Conservation (phyloP, 2,888 invertebrate genomes). For the Hirtodrosophila confusa region DNA sequence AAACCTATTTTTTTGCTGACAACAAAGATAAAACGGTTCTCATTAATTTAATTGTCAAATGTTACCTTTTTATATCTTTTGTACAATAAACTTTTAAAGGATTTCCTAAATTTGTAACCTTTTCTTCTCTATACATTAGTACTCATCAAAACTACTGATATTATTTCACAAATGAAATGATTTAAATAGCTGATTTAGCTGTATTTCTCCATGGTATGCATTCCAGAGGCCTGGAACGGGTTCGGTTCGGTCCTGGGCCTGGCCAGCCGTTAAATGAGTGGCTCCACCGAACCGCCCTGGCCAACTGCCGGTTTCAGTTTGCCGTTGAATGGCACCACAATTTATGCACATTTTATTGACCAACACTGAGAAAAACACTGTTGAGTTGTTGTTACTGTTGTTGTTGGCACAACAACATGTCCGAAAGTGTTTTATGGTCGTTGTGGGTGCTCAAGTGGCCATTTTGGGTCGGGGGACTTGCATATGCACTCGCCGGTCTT, state of each 20-base stretch:
- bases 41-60: too few relatives aligned
- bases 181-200: not conserved
- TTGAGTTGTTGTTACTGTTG: constrained; percentile 41
- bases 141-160: too few relatives aligned
- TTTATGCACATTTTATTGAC: constrained; percentile 80
- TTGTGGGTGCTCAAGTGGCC: constrained; percentile 77
- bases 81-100: too few relatives aligned
- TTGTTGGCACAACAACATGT: constrained; percentile 73
- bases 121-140: too few relatives aligned
- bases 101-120: too few relatives aligned
- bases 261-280: constrained; percentile 57
- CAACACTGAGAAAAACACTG: constrained; percentile 60
- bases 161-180: too few relatives aligned
- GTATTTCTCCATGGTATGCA: constrained; percentile 34
- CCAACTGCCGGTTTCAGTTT: constrained; percentile 37
- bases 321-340: constrained; percentile 56
- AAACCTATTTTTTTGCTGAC: too few relatives aligned
- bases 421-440: constrained; percentile 78
- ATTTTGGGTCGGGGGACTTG: constrained; percentile 54
- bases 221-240: constrained; percentile 7
- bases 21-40: too few relatives aligned
- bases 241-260: constrained; percentile 28
- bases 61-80: too few relatives aligned
- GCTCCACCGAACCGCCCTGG: constrained; percentile 20
- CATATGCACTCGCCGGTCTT: constrained; percentile 57